Base-by-base conservation (phyloP, 2,888 invertebrate species). In the Ochlodes sylvanus region DNA sequence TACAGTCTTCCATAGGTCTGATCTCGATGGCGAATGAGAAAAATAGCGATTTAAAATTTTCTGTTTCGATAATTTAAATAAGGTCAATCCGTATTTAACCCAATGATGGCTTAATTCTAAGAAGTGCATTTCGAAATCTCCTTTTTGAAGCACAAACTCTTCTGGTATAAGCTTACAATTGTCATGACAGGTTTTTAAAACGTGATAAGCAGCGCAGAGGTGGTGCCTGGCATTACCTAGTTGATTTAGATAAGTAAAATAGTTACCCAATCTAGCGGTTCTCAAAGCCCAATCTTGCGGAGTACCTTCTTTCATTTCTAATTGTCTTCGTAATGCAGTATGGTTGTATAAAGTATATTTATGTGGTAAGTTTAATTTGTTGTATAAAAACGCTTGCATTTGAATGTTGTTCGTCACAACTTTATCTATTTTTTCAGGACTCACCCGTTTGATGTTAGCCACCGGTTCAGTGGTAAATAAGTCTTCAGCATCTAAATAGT, bases 341-440 rank as follows among this genome's bases (percentile, higher is more conserved):
- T 95, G 95, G 74, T 94, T 94, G 72, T 94, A 94, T 15, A 90
- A 76, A 7, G 94, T 93, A 73, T 94, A 95, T 71, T 93, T 91
- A 34, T 94, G 88, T 7, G 92, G 90, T 70, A 93, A 74, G 65
- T 94, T 94, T 57, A 94, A 77, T 78, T 94, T 94, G 66, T 94
- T 94, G 74, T 94, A 94, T 55, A 95, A 81, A 86, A 94, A 95
- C 4, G 94, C 94, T 75, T 95, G 88, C 94, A 95, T 95, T 75
- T 95, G 95, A 63, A 95, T 86, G 75, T 95, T 95, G 75, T 94
- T 95, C 0, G 95, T 94, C 42, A 94, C 90, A 3, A 95, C 83
- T 76, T 94, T 94, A 73, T 94, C 94, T 19, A 95, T 87, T 80
- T 94, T 94, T 61, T 88, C 88, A 2, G 89, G 90, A 71, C 87